Conservation (phyloP, 1,140 invertebrate species). For the Penaeus indicus region DNA sequence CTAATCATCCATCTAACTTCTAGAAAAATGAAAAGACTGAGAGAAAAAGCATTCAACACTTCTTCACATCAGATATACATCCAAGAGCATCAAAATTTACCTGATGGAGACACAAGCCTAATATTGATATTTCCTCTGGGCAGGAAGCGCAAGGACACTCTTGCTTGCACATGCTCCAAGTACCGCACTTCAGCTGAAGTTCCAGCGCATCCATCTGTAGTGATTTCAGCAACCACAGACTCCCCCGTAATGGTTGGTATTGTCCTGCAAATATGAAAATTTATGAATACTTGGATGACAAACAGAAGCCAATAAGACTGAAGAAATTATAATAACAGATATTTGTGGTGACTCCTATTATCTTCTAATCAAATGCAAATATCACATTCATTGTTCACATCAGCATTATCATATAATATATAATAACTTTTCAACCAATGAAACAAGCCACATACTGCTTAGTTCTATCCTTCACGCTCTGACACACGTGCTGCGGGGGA, state of each 20-base stretch:
- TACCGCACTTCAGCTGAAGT: conserved; percentile 90
- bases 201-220: conserved; percentile 86
- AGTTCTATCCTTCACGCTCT: conserved; percentile 88
- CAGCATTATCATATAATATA: neutral
- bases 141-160: conserved; percentile 87
- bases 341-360: too few species aligned
- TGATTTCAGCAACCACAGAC: conserved; percentile 78
- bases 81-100: conserved; percentile 70
- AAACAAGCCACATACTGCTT: conserved; percentile 72
- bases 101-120: conserved; percentile 81
- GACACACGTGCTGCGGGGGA: conserved; percentile 96
- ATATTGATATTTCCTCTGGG: conserved; percentile 89
- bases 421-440: too few species aligned
- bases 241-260: conserved; percentile 67
- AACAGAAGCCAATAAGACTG: neutral
- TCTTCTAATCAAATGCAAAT: too few species aligned
- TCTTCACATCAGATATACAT: too few species aligned
- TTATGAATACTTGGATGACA: neutral
- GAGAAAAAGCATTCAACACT: too few species aligned
- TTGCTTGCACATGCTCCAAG: conserved; percentile 94
- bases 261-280: conserved; percentile 46
- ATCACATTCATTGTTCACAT: too few species aligned
- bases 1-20: neutral
- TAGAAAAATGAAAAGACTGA: too few species aligned
- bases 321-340: too few species aligned